phyloP scores from a whole-genome alignment of 2,888 invertebrate genomes.

The Fragum whitleyi region DNA sequence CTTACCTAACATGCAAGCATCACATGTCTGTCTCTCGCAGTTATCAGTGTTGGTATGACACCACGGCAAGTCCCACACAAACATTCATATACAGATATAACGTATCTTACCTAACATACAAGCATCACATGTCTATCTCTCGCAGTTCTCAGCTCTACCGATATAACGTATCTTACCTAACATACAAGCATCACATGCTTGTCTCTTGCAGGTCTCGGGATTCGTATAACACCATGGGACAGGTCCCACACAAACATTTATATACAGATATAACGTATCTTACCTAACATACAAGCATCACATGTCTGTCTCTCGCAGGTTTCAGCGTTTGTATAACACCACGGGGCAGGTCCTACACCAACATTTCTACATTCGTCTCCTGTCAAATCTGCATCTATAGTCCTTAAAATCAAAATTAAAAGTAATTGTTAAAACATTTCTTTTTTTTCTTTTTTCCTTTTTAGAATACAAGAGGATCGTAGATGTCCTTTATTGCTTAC shows the following conservation, averaged over 20 bases:
- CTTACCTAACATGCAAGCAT: conserved; percentile 25
- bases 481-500: no score
- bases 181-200: conserved; percentile 30
- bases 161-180: conserved; percentile 12
- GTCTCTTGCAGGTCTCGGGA: conserved; percentile 6
- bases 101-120: no score
- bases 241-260: conserved; percentile 17
- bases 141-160: no score
- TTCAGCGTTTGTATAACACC: conserved; percentile 32
- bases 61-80: conserved; percentile 12
- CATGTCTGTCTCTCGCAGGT: conserved; percentile 22
- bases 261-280: background rate
- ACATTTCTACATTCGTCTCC: conserved; percentile 24
- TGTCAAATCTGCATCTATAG: conserved; percentile 14
- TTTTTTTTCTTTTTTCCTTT: no score
- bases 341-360: conserved; percentile 17
- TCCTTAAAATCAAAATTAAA: background rate
- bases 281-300: conserved; percentile 35
- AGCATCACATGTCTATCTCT: no score
- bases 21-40: conserved; percentile 24
- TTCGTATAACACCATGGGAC: conserved; percentile 29
- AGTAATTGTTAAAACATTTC: no score
- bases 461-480: no score
- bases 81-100: no score
- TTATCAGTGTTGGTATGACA: conserved; percentile 21